Base-by-base conservation (phyloP, 2,888 invertebrate species). In the Morpho achilles region DNA sequence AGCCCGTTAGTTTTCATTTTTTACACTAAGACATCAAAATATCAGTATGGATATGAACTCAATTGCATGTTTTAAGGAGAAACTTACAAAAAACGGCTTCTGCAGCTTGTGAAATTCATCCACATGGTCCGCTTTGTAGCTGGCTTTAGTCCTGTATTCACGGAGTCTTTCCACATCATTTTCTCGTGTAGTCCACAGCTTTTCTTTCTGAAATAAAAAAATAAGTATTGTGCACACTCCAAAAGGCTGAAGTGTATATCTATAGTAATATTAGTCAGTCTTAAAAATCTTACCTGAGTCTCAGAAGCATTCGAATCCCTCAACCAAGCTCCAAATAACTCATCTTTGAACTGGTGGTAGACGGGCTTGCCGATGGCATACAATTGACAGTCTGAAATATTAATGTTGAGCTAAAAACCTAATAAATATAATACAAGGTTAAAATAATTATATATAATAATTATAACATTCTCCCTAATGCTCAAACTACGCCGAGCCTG, bases 321-420 rank as follows among this genome's bases (percentile, higher is more conserved):
- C 87, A 98, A 93, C 97, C 98, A 97, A 41, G 95, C 94, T 1
- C 98, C 98, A 73, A 94, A 96, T 16, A 92, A 84, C 70, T 94
- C 94, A 61, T 96, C 95, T 63, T 95, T 95, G 65, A 92, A 94
- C 42, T 96, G 94, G 76, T 97, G 95, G 77, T 96, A 97, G 0
- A 98, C 96, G 0, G 98, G 98, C 74, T 98, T 98, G 0, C 98
- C 98, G 51, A 99, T 96, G 0, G 96, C 96, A 74, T 97, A 97
- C 9, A 98, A 91, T 62, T 95, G 93, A 74, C 98, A 98, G 80
- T 96, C 98, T 96, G 82, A 16, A 80, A 78, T 22, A 54, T 9
- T 52, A 47, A 50, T n/a, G 32, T 32, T 32, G 3, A 3, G 3
- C 5, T 32, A 32, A 32, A n/a, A 32, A 32, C 32, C 32, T 32